These are phyloP conservation scores for Iselma pallidipennis DNA, from an alignment of 2,888 invertebrate species.

Conservation along the genomic window DNA sequence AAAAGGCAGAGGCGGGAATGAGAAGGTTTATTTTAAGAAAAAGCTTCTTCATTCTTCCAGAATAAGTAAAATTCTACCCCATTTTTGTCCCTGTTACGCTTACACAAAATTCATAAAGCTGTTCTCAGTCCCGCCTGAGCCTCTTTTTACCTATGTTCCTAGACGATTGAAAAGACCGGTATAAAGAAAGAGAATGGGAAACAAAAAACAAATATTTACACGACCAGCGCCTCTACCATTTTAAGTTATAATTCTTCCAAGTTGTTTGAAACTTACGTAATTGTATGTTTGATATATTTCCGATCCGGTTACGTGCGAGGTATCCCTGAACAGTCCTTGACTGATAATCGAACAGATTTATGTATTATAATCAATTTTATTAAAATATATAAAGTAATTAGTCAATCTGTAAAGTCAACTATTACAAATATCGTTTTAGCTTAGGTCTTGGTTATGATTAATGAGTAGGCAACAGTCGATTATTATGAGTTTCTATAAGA, in stretches of 20 bases:
- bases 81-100: too few species aligned
- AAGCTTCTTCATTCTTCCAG: too few species aligned
- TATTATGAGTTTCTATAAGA: conserved; percentile 1
- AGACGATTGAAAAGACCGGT: too few species aligned
- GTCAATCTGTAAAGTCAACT: conserved; percentile 8
- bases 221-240: neutral
- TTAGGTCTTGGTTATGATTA: conserved; percentile 13
- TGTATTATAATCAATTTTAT: conserved; percentile 23
- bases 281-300: neutral
- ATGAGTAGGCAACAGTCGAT: conserved; percentile 10
- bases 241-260: neutral
- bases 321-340: neutral
- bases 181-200: neutral
- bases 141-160: too few species aligned
- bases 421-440: conserved; percentile 8
- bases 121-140: too few species aligned
- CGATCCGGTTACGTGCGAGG: neutral
- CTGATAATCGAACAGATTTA: neutral
- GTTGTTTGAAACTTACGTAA: neutral
- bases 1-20: too few species aligned
- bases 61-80: too few species aligned
- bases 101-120: too few species aligned
- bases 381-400: conserved; percentile 23
- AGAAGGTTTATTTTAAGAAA: too few species aligned
- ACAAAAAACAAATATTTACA: neutral